Conservation (phyloP, 1,140 invertebrate genomes). For the roundworm (Caenorhabditis elegans) region DNA sequence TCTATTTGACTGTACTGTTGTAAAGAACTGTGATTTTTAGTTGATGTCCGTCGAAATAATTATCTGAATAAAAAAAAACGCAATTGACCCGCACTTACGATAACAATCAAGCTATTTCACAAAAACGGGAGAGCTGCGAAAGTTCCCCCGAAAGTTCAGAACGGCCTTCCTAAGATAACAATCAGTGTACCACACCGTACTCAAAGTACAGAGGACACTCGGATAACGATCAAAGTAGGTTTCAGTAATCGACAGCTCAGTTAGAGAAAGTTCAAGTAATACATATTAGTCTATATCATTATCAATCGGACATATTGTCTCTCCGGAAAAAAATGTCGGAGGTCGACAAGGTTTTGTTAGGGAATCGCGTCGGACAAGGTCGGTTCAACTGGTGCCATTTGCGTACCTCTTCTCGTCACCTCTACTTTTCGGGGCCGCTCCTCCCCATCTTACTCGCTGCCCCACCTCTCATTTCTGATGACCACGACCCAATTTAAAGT, state of each 20-base stretch:
- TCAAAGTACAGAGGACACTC: neutral
- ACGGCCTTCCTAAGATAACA: neutral
- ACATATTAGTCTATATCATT: too few relatives aligned
- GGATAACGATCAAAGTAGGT: neutral
- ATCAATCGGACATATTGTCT: neutral
- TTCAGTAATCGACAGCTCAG: too few relatives aligned
- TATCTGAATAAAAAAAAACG: too few relatives aligned
- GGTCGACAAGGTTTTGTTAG: conserved; percentile 24
- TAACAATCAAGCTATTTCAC: too few relatives aligned
- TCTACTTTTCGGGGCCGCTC: conserved; percentile 14
- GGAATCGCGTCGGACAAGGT: conserved; percentile 28
- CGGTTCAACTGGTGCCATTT: conserved; percentile 30
- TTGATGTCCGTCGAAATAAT: too few relatives aligned
- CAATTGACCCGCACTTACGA: too few relatives aligned
- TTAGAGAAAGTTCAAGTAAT: too few relatives aligned
- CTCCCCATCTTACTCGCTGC: conserved; percentile 19
- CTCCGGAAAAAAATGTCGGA: conserved; percentile 2
- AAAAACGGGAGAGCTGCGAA: too few relatives aligned
- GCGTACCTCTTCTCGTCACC: conserved; percentile 20
- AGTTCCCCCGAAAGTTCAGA: too few relatives aligned
- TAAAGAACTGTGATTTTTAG: too few relatives aligned
- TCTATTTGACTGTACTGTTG: too few relatives aligned
- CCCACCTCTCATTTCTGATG: conserved; percentile 1
- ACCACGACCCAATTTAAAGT: conserved; percentile 17
- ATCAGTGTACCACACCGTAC: neutral